These are phyloP conservation scores for Lepetodrilus schrolli DNA, from an alignment of 2,888 invertebrate species.

Conservation along the genomic window DNA sequence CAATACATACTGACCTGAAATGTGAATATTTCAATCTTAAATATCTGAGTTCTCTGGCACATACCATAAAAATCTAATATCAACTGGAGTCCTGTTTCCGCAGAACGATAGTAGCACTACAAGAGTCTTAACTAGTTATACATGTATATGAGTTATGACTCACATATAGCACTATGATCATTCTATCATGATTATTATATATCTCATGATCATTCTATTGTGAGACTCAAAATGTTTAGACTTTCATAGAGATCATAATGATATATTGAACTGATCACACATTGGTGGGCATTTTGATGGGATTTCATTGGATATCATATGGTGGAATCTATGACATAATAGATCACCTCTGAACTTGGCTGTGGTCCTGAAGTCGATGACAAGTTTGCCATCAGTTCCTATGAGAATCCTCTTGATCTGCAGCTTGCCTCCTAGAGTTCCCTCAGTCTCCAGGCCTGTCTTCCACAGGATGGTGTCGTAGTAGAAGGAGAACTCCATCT, in stretches of 20 bases:
- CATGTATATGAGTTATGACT: too few relatives aligned
- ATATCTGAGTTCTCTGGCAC: not conserved
- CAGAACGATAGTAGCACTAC: too few relatives aligned
- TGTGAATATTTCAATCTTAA: not conserved
- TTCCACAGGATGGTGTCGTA: slow-evolving; percentile 75
- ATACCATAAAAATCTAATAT: not conserved
- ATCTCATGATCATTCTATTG: too few relatives aligned
- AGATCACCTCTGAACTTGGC: slow-evolving; percentile 75
- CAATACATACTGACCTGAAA: slow-evolving; percentile 72
- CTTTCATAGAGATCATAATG: too few relatives aligned
- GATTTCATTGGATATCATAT: too few relatives aligned
- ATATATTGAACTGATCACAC: too few relatives aligned
- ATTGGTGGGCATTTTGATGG: too few relatives aligned
- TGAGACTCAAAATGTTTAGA: too few relatives aligned
- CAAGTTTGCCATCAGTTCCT: slow-evolving; percentile 72
- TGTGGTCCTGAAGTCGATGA: slow-evolving; percentile 75
- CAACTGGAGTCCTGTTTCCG: not conserved
- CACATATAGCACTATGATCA: too few relatives aligned
- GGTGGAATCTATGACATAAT: too few relatives aligned
- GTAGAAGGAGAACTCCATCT: slow-evolving; percentile 75
- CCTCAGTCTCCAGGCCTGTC: slow-evolving; percentile 71
- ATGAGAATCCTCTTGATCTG: slow-evolving; percentile 71
- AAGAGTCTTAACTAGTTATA: too few relatives aligned
- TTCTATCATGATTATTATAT: too few relatives aligned
- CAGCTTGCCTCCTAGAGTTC: slow-evolving; percentile 62